Percentiles rank a stretch among this genome's conserved stretches.
phyloP scores from a whole-genome alignment of 2,113 vertebrate genomes.

The Pipra filicauda region DNA sequence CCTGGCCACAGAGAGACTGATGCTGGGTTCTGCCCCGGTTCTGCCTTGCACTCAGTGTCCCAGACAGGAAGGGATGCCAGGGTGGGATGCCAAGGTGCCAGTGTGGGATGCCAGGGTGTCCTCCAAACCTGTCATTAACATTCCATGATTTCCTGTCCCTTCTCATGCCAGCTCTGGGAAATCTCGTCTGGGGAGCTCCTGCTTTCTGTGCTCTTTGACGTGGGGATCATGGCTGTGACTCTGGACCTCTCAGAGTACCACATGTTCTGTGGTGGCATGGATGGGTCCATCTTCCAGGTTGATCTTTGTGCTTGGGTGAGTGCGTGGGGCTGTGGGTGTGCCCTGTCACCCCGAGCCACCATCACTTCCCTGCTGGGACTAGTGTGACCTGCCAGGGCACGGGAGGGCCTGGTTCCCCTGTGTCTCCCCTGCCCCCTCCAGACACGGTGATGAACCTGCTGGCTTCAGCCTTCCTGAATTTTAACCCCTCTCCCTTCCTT shows the following conservation, averaged over 20 bases:
- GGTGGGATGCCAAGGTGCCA: not conserved
- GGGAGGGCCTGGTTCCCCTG: not conserved
- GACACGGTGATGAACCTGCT: not conserved
- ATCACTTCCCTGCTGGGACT: not conserved
- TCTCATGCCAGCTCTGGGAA: conserved; percentile 85
- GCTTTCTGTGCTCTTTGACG: conserved; percentile 89
- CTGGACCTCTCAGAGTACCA: conserved; percentile 91
- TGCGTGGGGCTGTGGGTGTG: not conserved
- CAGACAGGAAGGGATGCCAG: not conserved
- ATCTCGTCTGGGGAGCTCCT: conserved; percentile 91
- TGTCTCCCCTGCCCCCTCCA: not conserved
- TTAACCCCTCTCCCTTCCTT: not conserved
- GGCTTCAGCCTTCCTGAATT: not conserved
- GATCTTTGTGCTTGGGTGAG: conserved; percentile 88
- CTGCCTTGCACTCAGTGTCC: not conserved
- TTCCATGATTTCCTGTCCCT: not conserved
- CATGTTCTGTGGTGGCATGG: conserved; percentile 91
- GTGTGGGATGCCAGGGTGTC: not conserved
- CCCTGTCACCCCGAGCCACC: not conserved
- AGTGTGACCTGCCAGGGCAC: not conserved
- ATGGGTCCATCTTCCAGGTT: conserved; percentile 92
- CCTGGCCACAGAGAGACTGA: not conserved
- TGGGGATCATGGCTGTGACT: conserved; percentile 90
- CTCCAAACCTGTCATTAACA: not conserved
- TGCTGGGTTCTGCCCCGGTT: not conserved